Evolutionary conservation across 1,140 invertebrate species (phyloP), one percentile per base, ranked within the genome.

Genomic region (Radopholus similis): DNA sequence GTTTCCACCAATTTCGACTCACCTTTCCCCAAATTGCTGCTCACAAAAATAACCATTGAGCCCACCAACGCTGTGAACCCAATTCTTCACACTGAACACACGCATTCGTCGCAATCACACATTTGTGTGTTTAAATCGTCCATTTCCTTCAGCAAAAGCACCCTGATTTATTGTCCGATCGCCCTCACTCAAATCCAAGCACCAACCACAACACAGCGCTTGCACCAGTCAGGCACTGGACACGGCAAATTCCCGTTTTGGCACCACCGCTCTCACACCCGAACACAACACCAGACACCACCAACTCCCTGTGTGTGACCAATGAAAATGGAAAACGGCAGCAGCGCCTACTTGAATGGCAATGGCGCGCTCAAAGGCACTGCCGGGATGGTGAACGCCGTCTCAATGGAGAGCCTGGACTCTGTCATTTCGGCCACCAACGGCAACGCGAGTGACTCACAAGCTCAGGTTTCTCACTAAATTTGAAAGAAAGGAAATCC

Each of bases 381-480:
- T 28, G 34, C 40, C 21, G 35, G 67, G 58, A 9, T 80, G 57
- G 63, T 56, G 13, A 72, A 74, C 35, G 74, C 74, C 21, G 76
- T 77, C 21, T 82, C 80, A 30, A 80, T 80, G 80, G 77, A 80
- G 53, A 82, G 79, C 18, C 80, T 79, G 37, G 77, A 80, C 44
- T 81, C 77, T n/a, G 73, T 73, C 30, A 57, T 62, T 40, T 75
- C 73, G 15, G 76, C 73, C 9, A 60, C 44, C 49, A 66, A 62
- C 47, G 58, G 53, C 44, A 32, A 40, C 44, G 51, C 68, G 69
- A 59, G 53, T 34, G 58, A 64, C 28, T 18, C 40, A 8, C 62
- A 68, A 28, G 34, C 35, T 21, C 35, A 66, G 54, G 58, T 47
- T 13, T 40, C 9, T 47, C 30, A 4, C 18, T 4, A 40, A 32